Evolutionary conservation across 92 coral and sea anemone genomes (phyloP).

Genomic region (Meandrina meandrites): DNA sequence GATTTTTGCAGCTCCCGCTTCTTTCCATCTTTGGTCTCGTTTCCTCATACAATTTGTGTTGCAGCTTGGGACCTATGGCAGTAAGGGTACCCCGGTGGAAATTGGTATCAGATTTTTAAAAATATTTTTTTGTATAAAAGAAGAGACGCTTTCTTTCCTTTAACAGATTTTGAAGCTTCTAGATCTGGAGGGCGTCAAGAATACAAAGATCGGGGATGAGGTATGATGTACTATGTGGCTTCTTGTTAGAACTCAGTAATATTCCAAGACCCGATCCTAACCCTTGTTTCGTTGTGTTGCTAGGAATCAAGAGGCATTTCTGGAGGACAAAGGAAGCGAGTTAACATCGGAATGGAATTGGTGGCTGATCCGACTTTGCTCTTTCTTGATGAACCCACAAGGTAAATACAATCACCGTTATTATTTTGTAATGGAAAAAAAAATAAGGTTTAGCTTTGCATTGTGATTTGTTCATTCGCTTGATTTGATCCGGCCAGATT

Average conservation of each 20-base stretch:
- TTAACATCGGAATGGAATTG: constrained; percentile 90
- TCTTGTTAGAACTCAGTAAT: neutral
- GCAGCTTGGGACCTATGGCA: no score
- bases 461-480: no score
- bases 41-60: no score
- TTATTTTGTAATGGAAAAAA: no score
- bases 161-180: constrained; percentile 53
- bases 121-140: neutral
- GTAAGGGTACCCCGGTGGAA: neutral
- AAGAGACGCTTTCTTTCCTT: neutral
- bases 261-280: no score
- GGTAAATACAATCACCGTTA: no score
- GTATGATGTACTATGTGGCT: constrained; percentile 15
- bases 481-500: no score
- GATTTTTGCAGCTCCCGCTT: no score
- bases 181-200: constrained; percentile 49
- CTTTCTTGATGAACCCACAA: constrained; percentile 87
- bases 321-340: constrained; percentile 87
- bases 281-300: neutral
- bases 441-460: no score
- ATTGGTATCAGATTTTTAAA: no score
- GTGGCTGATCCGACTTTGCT: constrained; percentile 83
- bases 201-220: constrained; percentile 75
- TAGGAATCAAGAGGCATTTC: constrained; percentile 92
- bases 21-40: no score